Base-by-base conservation (phyloP, 1,140 invertebrate species). In the Halotydeus destructor region DNA sequence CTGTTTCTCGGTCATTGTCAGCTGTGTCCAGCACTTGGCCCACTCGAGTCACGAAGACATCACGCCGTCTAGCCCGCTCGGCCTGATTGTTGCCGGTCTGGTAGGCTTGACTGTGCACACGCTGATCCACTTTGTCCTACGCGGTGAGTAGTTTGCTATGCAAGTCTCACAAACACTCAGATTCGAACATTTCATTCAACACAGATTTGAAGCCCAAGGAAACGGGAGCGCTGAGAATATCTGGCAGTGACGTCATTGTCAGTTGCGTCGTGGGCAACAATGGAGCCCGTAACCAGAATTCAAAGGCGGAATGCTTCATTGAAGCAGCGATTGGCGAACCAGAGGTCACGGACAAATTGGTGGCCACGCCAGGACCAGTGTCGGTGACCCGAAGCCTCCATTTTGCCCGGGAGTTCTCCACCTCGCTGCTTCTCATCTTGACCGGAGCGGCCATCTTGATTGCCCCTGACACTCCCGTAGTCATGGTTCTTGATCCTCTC, bases 1-100 rank as follows among this genome's bases (percentile, higher is more conserved):
- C 24, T 76, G 76, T 33, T 80, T 86, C 50, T 79, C 80, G 0
- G 57, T 84, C 9, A 53, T 80, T 1, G 71, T 85, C 1, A 81
- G 85, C 57, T 71, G 78, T 0, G 48, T 84, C 8, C 80, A 85
- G 54, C 69, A 81, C 61, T 62, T 54, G 35, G 50, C 49, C 0
- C 58, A 60, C 41, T 50, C 48, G 8, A 46, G 41, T 2, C 57
- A 60, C 37, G 62, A 73, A 45, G 75, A 83, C 50, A 74, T 72
- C 16, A 78, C 68, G 69, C 86, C 97, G 48, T 73, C 83, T 44
- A 67, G 82, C 51, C 71, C 81, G 2, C 55, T 72, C 51, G 57
- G 84, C 6, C 69, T 80, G 0, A 56, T 78, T 46, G 61, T 63
- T 42, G 61, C 78, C 32, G 78, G 75, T 3, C 59, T 61, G n/a